Evolutionary conservation across 2,888 invertebrate species (phyloP), one percentile per base, ranked within the genome.

Genomic region (Oxyteleia sp.): DNA sequence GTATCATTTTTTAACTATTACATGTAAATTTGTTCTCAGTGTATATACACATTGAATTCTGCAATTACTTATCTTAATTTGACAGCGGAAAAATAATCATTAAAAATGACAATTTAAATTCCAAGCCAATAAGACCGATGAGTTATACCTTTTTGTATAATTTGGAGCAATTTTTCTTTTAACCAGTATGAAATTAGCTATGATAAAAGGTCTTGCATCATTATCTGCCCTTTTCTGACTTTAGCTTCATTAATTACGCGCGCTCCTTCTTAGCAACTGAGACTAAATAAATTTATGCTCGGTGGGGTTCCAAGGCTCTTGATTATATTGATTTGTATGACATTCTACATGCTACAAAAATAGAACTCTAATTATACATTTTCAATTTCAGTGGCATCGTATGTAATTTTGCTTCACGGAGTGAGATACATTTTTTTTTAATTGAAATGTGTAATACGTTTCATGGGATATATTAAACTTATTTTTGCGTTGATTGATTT

Each of bases 191-290:
- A 82, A 82, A 83, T 82, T 79, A 78, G 41, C 74, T 59, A 68
- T 80, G 83, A 74, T 84, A 85, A 85, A 87, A 83, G 80, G 85
- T 86, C 82, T 81, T 63, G 82, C 82, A 88, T 87, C 81, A 85
- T 80, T 84, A 84, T 84, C 80, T 64, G 23, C 43, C 29, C 41
- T 71, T 76, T 64, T 78, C 79, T 66, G 41, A 63, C 64, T 84
- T 76, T 57, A 64, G 72, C 55, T 82, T 81, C 85, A 87, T 89
- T 87, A 87, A 89, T 89, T 87, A 86, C 84, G 80, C 82, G 84
- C 45, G 47, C 18, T 45, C 80, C 64, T 32, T 63, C 69, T 57
- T 68, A 75, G 72, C 43, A 51, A 75, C 68, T 32, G 64, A 57
- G 75, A 64, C 64, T 64, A 80, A 75, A 72, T 69, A 49, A 20